These are phyloP conservation scores for Tuberolachnus salignus DNA, from an alignment of 2,888 invertebrate species.

Conservation along the genomic window DNA sequence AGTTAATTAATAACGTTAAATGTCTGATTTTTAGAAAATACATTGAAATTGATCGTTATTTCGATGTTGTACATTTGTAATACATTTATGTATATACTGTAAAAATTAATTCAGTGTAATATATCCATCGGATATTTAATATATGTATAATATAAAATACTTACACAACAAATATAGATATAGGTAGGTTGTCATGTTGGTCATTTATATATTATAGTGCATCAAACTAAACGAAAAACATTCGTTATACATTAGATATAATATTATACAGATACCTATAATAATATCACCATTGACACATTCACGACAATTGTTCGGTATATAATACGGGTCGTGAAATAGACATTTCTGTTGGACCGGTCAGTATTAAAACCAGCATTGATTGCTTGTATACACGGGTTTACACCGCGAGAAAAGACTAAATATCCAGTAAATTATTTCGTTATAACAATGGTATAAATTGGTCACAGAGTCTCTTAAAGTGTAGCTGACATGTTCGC, in stretches of 20 bases:
- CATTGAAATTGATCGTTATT: no score
- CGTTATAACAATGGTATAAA: slow-evolving; percentile 15
- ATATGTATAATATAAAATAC: no score
- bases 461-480: slow-evolving; percentile 32
- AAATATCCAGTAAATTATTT: slow-evolving; percentile 27
- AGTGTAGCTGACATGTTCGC: slow-evolving; percentile 27
- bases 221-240: neutral
- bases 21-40: no score
- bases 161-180: no score
- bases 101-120: no score
- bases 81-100: no score
- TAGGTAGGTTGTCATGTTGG: no score
- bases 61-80: no score
- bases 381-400: slow-evolving; percentile 1
- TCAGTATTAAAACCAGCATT: neutral
- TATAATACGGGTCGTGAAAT: neutral
- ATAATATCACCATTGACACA: neutral
- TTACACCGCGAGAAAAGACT: neutral
- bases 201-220: neutral
- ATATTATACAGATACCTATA: no score
- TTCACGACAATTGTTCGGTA: neutral
- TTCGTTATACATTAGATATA: slow-evolving; percentile 6
- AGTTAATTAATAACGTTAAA: no score
- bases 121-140: no score
- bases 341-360: neutral